These are phyloP conservation scores for Vulpes lagopus DNA, from an alignment of 2,113 vertebrate genomes.

Conservation along the genomic window DNA sequence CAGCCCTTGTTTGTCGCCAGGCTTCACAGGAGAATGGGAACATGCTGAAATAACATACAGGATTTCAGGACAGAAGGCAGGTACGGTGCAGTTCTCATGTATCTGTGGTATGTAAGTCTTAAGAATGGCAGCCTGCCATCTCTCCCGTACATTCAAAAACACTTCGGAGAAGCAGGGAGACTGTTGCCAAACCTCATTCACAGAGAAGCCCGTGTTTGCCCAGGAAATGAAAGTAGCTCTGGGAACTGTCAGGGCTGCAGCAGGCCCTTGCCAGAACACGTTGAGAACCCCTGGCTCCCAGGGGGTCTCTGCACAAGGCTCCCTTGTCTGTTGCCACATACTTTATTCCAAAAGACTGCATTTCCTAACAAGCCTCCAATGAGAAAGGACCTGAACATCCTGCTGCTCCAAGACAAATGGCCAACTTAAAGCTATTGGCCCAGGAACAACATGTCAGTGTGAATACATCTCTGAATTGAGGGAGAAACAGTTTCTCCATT, in stretches of 20 bases:
- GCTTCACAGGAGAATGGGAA: constrained; percentile 91
- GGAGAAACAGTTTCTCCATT: neutral
- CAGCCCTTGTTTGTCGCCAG: constrained; percentile 94
- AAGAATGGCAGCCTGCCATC: neutral
- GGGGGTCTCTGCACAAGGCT: neutral
- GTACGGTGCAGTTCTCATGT: constrained; percentile 83
- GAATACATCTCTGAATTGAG: neutral
- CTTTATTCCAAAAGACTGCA: neutral
- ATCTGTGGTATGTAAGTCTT: neutral
- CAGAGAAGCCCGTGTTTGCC: neutral
- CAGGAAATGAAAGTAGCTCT: neutral
- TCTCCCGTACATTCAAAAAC: neutral
- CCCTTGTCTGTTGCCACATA: neutral
- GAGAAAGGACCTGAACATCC: neutral
- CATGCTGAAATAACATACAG: constrained; percentile 92
- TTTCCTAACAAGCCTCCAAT: neutral
- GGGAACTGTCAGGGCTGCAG: neutral
- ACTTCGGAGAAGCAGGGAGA: neutral
- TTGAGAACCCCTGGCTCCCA: fast-evolving
- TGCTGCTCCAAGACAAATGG: neutral
- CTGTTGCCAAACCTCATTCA: neutral
- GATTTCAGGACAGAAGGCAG: constrained; percentile 93
- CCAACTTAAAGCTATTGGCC: neutral
- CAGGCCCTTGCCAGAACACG: neutral
- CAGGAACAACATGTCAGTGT: neutral